phyloP scores from a whole-genome alignment of 2,113 vertebrate genomes.

The Neotoma lepida region DNA sequence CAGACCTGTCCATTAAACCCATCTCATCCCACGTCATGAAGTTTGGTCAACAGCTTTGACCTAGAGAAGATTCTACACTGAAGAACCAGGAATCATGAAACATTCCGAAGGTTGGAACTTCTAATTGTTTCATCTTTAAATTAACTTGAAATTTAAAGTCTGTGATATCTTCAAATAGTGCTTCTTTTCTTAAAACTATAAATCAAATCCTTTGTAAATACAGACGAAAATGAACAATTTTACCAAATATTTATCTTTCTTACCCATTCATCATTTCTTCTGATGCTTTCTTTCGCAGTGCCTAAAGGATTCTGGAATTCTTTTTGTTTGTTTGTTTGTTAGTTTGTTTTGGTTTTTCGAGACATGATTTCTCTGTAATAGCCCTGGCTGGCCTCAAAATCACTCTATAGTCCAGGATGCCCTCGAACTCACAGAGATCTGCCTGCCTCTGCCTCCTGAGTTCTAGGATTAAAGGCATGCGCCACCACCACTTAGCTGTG shows the following conservation, averaged over 20 bases:
- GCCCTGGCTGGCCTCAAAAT: too few relatives aligned
- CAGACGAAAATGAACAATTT: not conserved
- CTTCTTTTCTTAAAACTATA: not conserved
- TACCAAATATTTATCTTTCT: not conserved
- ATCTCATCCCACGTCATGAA: not conserved
- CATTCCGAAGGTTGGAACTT: not conserved
- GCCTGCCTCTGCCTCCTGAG: too few relatives aligned
- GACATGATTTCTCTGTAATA: too few relatives aligned
- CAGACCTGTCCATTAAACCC: not conserved
- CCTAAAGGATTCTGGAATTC: constrained; percentile 1
- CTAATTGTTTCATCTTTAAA: not conserved
- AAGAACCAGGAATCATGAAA: not conserved
- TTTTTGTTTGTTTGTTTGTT: not conserved
- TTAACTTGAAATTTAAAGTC: not conserved
- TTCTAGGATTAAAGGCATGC: too few relatives aligned
- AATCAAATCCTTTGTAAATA: constrained; percentile 36
- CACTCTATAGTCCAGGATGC: too few relatives aligned
- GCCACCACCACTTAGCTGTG: too few relatives aligned
- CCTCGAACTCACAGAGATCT: too few relatives aligned
- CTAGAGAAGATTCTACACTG: not conserved
- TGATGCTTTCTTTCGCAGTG: not conserved
- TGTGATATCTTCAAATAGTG: not conserved
- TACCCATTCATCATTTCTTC: not conserved
- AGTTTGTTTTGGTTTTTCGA: too few relatives aligned
- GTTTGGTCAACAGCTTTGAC: not conserved